Conservation (phyloP, 2,797 vertebrate species). For the Ciconia nigra region DNA sequence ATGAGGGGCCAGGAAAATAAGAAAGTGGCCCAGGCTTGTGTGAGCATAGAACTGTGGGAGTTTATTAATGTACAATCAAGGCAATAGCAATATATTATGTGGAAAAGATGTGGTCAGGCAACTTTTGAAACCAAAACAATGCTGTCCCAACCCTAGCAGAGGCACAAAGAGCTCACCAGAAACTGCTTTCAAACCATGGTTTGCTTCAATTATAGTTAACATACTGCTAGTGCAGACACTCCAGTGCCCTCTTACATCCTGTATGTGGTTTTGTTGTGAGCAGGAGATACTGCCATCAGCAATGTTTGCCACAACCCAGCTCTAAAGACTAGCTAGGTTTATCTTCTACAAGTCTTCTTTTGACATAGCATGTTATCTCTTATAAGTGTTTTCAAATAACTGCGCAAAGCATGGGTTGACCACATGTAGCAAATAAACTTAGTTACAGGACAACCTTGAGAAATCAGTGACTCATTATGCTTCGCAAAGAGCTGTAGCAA, state of each 20-base stretch:
- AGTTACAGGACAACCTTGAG: neutral
- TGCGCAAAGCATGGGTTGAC: accelerated
- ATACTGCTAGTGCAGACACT: neutral
- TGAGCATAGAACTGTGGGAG: neutral
- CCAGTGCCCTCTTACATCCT: neutral
- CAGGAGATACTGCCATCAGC: neutral
- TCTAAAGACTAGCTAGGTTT: neutral
- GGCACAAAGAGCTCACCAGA: neutral
- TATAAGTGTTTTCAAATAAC: neutral
- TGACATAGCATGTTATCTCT: neutral
- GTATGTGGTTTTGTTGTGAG: neutral
- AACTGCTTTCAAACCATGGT: neutral
- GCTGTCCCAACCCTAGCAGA: neutral
- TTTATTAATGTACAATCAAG: neutral
- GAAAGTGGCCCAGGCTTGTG: neutral
- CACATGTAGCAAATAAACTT: neutral
- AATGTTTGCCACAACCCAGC: neutral
- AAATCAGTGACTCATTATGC: neutral
- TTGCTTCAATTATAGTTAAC: neutral
- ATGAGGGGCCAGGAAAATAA: neutral
- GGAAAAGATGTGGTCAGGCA: neutral
- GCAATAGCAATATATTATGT: neutral
- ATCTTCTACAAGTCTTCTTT: neutral
- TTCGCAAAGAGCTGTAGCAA: neutral
- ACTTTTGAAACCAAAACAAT: neutral